Base-by-base conservation (phyloP, 2,113 vertebrate species). In the Ciconia stormi region DNA sequence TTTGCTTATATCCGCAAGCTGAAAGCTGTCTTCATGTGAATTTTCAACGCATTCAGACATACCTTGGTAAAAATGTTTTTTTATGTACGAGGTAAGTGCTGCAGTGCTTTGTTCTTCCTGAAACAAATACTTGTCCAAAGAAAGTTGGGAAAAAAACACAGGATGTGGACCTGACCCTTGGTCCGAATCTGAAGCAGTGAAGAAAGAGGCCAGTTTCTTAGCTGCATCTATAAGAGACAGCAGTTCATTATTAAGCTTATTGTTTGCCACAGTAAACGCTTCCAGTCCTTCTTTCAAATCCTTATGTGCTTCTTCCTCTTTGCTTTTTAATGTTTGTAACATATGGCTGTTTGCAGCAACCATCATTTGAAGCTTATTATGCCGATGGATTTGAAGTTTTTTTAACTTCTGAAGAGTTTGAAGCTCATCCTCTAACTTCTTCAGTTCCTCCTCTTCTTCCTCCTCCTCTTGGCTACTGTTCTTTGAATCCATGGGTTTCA, bases 81-180 rank as follows among this genome's bases (percentile, higher is more conserved):
- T 98, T 10, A 99, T 97, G 82, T 98, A 98, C 2, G 97, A 92
- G 6, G 97, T 83, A 38, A 99, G 97, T 11, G 98, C 98, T 92
- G 98, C 98, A 9, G 99, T 99, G 96, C 97, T 98, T 87, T 98
- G 96, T 52, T 99, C 99, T 96, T 99, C 99, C 58, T 98, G 98
- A n/a, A 97, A 97, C 42, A 99, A 97, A 70, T 99, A 99, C 4
- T 97, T 97, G 87, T 98, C 98, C 97, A 99, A 95, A 67, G 98
- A 71, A 84, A 99, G 93, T 13, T 98, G 99, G 61, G 98, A 99
- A 61, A 99, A 97, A 89, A 99, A 98, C 58, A 98, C 94, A 27
- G 96, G 56, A 3, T 86, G 93, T 22, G 40, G 46, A 67, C 58
- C 44, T 5, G 72, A 50, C 2, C 71, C 58, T 59, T 81, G 87